phyloP scores from a whole-genome alignment of 2,113 vertebrate species.

The Indicator maculatus region DNA sequence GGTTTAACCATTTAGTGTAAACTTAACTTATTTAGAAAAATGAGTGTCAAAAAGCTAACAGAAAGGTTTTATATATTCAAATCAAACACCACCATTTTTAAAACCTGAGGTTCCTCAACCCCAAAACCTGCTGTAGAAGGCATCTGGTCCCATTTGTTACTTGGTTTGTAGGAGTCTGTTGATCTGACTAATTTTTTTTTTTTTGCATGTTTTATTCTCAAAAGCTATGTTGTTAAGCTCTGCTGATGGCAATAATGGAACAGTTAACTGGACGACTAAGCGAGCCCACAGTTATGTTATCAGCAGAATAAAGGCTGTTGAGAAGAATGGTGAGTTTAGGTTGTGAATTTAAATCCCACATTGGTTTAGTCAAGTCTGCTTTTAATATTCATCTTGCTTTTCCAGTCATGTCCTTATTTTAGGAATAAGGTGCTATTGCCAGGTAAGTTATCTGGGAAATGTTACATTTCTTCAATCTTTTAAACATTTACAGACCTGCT shows the following conservation, averaged over 20 bases:
- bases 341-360: conserved; percentile 25
- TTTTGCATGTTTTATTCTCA: conserved; percentile 82
- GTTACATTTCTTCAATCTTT: conserved; percentile 29
- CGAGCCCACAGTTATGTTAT: conserved; percentile 84
- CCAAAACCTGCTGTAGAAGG: background rate
- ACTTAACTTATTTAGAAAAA: background rate
- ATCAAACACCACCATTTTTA: background rate
- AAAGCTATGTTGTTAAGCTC: conserved; percentile 88
- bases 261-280: conserved; percentile 85
- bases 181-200: conserved; percentile 72
- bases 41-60: background rate
- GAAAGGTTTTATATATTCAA: background rate
- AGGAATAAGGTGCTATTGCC: conserved; percentile 35
- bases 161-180: conserved; percentile 51
- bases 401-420: conserved; percentile 47
- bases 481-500: background rate
- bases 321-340: conserved; percentile 93
- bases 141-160: conserved; percentile 21
- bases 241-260: conserved; percentile 82
- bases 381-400: conserved; percentile 49
- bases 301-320: conserved; percentile 87
- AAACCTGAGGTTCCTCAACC: background rate
- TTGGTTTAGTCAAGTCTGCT: conserved; percentile 55
- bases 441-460: conserved; percentile 47
- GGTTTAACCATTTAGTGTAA: background rate